Evolutionary conservation across 1,140 invertebrate species (phyloP).

Genomic region (Meloidogyne hapla): DNA sequence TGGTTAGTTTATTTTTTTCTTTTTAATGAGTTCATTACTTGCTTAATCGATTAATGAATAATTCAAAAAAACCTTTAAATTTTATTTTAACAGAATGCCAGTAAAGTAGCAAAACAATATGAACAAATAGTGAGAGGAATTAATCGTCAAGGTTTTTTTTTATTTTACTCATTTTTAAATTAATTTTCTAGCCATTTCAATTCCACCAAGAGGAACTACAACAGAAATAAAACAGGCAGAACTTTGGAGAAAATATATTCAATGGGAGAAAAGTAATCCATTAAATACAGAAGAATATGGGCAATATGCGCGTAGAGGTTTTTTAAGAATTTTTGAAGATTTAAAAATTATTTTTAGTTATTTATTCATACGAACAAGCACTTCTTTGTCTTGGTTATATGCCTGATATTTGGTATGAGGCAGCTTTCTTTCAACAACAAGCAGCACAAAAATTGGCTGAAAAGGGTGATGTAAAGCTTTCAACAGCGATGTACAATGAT

Average conservation of each 20-base stretch:
- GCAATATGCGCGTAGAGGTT: slow-evolving; percentile 78
- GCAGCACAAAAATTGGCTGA: slow-evolving; percentile 86
- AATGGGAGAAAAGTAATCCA: slow-evolving; percentile 94
- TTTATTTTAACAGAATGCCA: slow-evolving; percentile 69
- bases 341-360: slow-evolving; percentile 61
- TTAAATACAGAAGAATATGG: slow-evolving; percentile 90
- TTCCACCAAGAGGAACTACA: slow-evolving; percentile 81
- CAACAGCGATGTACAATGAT: slow-evolving; percentile 37
- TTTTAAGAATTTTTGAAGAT: neutral
- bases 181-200: slow-evolving; percentile 75
- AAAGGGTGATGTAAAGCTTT: slow-evolving; percentile 74
- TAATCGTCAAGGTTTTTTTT: slow-evolving; percentile 71
- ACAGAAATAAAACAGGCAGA: slow-evolving; percentile 80
- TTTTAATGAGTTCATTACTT: neutral
- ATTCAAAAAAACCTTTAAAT: neutral
- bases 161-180: neutral
- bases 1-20: slow-evolving; percentile 17
- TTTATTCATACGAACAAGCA: slow-evolving; percentile 98
- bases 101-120: slow-evolving; percentile 75
- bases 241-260: slow-evolving; percentile 98
- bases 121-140: slow-evolving; percentile 89
- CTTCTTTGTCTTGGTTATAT: slow-evolving; percentile 92
- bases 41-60: neutral
- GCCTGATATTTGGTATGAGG: slow-evolving; percentile 98
- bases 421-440: slow-evolving; percentile 88